Evolutionary conservation across 2,113 vertebrate species (phyloP), one percentile per base, ranked within the genome.

Genomic region (Salvelinus sp.): DNA sequence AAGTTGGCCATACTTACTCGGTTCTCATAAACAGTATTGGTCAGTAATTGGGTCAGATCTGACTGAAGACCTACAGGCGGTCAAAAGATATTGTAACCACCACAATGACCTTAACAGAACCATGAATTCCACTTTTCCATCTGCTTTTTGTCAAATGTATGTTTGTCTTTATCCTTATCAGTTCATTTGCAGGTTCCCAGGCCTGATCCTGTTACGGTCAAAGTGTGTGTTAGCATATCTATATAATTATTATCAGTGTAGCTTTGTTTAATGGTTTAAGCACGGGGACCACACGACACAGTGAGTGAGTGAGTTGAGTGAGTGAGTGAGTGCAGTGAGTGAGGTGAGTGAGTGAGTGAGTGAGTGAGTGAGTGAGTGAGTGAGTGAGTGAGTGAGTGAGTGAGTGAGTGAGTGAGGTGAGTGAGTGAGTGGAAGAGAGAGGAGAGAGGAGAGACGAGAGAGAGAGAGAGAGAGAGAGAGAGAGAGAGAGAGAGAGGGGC

Each of bases 181-280:
- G 64, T 13, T 66, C 13, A 81, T 50, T 74, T 69, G 1, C 66
- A 66, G 47, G 0, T 60, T 74, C 70, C 1, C 69, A 69, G 48
- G 0, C 64, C 30, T 66, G 33, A 64, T 62, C 69, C 71, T 79
- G 63, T 20, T 71, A 65, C 2, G 20, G 33, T 16, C 64, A 23
- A 28, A 23, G 2, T 68, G n/a, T 62, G n/a, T 62, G 69, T 30
- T 7, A 79, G 57, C 74, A 57, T 60, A 47, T 27, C 33, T 18
- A 68, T 22, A 44, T 18, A 0, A 30, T 73, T 2, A 77, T 54
- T 18, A 54, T 54, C 50, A 54, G 14, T 54, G 50, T 73, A 62
- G 68, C 72, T 67, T 78, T 78, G 73, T 77, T 75, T 72, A 63
- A 67, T 58, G 64, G 23, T 50, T 75, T 69, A 70, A 73, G 82